phyloP scores from a whole-genome alignment of 2,888 invertebrate species.

The Chaetogeoica ovagalla region DNA sequence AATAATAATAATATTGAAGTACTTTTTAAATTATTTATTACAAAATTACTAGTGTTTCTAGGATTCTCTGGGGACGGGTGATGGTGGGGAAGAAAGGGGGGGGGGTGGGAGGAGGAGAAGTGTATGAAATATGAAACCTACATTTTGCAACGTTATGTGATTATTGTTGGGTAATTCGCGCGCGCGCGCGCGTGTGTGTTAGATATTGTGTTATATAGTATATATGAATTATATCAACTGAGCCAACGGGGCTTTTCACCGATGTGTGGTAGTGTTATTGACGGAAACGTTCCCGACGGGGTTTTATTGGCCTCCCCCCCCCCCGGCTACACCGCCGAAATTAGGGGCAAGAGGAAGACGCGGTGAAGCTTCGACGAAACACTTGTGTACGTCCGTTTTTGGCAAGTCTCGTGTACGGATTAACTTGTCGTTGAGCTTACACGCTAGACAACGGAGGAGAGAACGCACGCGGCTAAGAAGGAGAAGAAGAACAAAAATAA shows the following conservation, averaged over 20 bases:
- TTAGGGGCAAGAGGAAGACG: constrained; percentile 23
- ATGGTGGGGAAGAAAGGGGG: no score
- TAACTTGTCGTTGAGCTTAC: constrained; percentile 49
- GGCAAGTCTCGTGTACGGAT: constrained; percentile 46
- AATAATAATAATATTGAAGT: no score
- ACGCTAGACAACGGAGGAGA: constrained; percentile 35
- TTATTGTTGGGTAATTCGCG: constrained; percentile 29
- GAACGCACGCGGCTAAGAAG: constrained; percentile 1
- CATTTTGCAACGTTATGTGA: not conserved
- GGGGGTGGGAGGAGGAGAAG: no score
- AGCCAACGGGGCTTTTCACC: constrained; percentile 32
- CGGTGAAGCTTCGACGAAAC: constrained; percentile 23
- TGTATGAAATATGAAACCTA: not conserved
- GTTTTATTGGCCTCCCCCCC: no score
- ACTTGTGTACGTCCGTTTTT: constrained; percentile 52
- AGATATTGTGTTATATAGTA: no score
- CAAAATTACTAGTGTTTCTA: not conserved
- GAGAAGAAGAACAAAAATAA: not conserved
- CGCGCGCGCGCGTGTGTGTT: no score
- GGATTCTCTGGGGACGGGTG: not conserved
- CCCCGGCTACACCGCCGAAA: constrained; percentile 12
- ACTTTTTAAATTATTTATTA: not conserved
- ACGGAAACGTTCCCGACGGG: constrained; percentile 42
- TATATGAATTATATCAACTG: constrained; percentile 36
- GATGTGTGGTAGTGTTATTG: constrained; percentile 39